Evolutionary conservation across 2,113 vertebrate species (phyloP).

Genomic region (Apus apus): DNA sequence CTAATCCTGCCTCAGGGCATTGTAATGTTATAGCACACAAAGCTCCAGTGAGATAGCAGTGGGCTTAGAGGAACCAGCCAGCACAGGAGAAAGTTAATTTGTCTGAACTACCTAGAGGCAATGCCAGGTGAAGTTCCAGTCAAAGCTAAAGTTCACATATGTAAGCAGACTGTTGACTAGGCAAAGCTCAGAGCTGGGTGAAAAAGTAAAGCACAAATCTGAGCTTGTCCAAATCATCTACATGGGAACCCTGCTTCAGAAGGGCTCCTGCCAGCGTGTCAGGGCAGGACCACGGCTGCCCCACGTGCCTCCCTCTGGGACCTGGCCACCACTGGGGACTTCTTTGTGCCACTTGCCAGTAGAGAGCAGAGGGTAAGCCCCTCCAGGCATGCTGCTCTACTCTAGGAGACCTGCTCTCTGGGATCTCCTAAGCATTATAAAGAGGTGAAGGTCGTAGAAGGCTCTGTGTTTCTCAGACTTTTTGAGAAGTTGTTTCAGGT

Average conservation of each 20-base stretch:
- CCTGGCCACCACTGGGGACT: accelerated
- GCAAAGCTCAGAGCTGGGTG: not conserved
- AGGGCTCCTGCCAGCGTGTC: not conserved
- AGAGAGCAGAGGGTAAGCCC: not conserved
- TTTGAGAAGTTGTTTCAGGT: not conserved
- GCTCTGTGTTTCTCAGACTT: not conserved
- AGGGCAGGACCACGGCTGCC: accelerated
- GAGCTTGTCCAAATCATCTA: not conserved
- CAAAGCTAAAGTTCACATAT: not conserved
- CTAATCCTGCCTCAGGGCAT: conserved; percentile 69
- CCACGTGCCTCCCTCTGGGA: not conserved
- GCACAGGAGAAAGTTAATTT: conserved; percentile 24
- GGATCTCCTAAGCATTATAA: not conserved
- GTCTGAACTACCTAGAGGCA: not conserved
- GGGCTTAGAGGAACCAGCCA: not conserved
- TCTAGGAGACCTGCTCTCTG: not conserved
- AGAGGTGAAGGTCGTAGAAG: not conserved
- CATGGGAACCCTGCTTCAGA: not conserved
- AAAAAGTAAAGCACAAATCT: not conserved
- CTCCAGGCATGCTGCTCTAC: not conserved
- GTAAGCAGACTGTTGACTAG: not conserved
- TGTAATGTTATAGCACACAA: conserved; percentile 15
- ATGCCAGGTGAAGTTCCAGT: conserved; percentile 15
- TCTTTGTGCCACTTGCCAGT: not conserved
- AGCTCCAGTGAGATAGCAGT: not conserved